Base-by-base conservation (phyloP, 2,113 vertebrate genomes). In the Menura novaehollandiae region DNA sequence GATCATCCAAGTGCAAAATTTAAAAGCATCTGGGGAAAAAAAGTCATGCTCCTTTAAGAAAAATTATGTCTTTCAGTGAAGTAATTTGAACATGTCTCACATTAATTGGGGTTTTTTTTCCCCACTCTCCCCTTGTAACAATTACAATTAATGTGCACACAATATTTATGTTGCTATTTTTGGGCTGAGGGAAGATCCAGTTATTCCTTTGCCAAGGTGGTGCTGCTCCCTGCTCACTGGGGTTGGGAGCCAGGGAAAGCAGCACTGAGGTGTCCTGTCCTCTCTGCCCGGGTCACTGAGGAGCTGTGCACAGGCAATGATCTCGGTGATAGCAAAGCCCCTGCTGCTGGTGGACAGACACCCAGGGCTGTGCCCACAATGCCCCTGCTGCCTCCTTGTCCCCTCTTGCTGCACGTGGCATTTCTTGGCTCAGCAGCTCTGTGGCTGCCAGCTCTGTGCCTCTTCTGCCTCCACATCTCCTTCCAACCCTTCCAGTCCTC, bases 281-380 rank as follows among this genome's bases (percentile, higher is more conserved):
- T 88, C 47, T n/a, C 43, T 10, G 1, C 16, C 14, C 81, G 78
- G 27, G 46, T 32, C 27, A 37, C n/a, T 1, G 1, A 35, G 16
- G 28, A 2, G 2, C 28, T 53, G 39, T 13, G 35, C 2, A 1
- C 41, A 15, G 4, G 0, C 30, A 20, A 6, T 2, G 0, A 28
- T 13, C 49, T n/a, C 78, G 1, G 1, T 13, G 49, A 60, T 10
- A 56, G 46, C 32, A 44, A 62, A 68, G n/a, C 13, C 32, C 6
- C 1, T 3, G 33, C 13, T n/a, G 53, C 39, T 22, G 64, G 6
- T 11, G 52, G 53, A 52, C 35, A 52, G 51, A 47, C 19, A 19
- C 28, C 10, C 44, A 26, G 53, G 37, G 37, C 56, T 35, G 6
- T 59, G 30, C 14, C 17, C 0, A 0, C 0, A 9, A 28, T 0